A percentile compares a stretch with the other conserved stretches of the same genome.
These are phyloP conservation scores for Drosophila ananassae DNA, from an alignment of 1,140 invertebrate species.

Conservation along the genomic window DNA sequence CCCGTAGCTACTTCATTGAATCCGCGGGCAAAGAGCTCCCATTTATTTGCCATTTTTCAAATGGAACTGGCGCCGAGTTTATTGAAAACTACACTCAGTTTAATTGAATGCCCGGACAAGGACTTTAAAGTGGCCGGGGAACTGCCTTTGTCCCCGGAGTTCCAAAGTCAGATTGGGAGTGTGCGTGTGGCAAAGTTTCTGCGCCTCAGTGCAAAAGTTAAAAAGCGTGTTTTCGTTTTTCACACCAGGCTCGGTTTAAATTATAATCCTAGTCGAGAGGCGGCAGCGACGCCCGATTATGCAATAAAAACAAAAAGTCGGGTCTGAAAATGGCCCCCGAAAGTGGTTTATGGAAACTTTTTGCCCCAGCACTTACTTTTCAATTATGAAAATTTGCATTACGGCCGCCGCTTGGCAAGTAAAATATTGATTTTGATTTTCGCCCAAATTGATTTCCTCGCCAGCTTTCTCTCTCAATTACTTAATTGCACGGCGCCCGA, in stretches of 20 bases:
- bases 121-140: conserved; percentile 46
- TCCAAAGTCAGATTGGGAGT: conserved; percentile 30
- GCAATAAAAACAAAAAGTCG: conserved; percentile 25
- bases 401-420: conserved; percentile 55
- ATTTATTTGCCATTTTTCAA: conserved; percentile 80
- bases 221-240: conserved; percentile 73
- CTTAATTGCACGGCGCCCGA: conserved; percentile 58
- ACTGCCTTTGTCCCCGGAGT: not conserved
- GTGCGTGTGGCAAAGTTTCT: conserved; percentile 60
- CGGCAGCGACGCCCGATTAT: conserved; percentile 17
- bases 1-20: conserved; percentile 52
- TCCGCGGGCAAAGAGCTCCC: conserved; percentile 30
- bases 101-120: conserved; percentile 70
- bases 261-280: conserved; percentile 45
- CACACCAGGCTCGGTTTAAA: conserved; percentile 63
- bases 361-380: conserved; percentile 74
- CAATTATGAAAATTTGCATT: conserved; percentile 80
- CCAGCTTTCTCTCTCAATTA: conserved; percentile 60
- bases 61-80: conserved; percentile 61
- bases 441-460: conserved; percentile 33
- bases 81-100: conserved; percentile 79
- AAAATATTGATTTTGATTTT: conserved; percentile 78
- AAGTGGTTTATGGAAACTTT: conserved; percentile 68
- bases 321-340: conserved; percentile 38
- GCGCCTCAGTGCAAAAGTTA: conserved; percentile 60